These are phyloP conservation scores for Beris chalybata DNA, from an alignment of 2,888 invertebrate genomes.

Conservation along the genomic window DNA sequence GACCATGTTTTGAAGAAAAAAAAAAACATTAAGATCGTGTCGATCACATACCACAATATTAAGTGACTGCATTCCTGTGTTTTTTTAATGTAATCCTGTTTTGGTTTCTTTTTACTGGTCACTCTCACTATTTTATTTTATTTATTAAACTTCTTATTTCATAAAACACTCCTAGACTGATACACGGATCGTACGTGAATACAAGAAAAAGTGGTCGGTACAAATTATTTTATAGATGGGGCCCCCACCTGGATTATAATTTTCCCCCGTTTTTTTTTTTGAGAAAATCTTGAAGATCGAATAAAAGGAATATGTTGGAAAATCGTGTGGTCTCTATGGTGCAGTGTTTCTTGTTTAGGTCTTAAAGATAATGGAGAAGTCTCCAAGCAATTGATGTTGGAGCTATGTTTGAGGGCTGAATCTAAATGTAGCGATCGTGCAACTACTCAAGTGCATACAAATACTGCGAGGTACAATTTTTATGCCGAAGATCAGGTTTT, in stretches of 20 bases:
- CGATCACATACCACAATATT: constrained; percentile 22
- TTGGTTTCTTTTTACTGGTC: not conserved
- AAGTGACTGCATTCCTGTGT: constrained; percentile 22
- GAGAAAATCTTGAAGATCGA: constrained; percentile 4
- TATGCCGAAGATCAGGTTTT: too few relatives aligned
- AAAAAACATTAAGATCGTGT: not conserved
- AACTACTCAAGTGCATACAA: too few relatives aligned
- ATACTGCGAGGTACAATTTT: too few relatives aligned
- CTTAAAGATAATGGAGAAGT: too few relatives aligned
- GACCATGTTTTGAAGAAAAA: not conserved
- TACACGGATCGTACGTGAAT: constrained; percentile 26
- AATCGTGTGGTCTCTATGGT: not conserved
- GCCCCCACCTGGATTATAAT: constrained; percentile 18
- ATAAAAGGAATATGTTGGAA: not conserved
- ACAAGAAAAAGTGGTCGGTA: constrained; percentile 23
- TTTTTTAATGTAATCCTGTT: not conserved
- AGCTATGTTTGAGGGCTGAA: too few relatives aligned
- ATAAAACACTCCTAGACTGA: not conserved
- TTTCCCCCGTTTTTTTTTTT: constrained; percentile 10
- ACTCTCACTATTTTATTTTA: constrained; percentile 2
- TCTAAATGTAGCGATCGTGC: too few relatives aligned
- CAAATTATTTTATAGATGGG: constrained; percentile 35
- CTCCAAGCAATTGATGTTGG: too few relatives aligned
- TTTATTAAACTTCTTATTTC: not conserved
- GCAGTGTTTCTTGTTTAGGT: not conserved